Percentiles rank a stretch among this genome's conserved stretches.
These are phyloP conservation scores for Peromyscus aztecus DNA, from an alignment of 2,797 vertebrate genomes.

Conservation along the genomic window DNA sequence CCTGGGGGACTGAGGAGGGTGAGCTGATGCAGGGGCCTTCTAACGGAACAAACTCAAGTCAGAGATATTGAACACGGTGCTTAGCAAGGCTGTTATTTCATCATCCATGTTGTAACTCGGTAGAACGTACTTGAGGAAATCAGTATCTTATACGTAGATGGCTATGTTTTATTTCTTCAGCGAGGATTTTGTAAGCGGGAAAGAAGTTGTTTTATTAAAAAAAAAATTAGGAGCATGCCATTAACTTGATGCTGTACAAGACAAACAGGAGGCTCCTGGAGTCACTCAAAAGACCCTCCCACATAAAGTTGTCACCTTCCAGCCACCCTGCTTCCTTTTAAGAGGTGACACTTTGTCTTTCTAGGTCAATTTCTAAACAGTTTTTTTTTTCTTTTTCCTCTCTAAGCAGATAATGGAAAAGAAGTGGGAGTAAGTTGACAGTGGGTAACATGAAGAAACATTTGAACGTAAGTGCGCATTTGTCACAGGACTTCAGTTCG, in stretches of 20 bases:
- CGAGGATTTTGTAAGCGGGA: slow-evolving; percentile 76
- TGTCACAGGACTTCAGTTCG: slow-evolving; percentile 76
- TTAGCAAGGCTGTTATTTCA: slow-evolving; percentile 85
- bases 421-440: slow-evolving; percentile 75
- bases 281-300: slow-evolving; percentile 68
- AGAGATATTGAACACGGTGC: slow-evolving; percentile 81
- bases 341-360: slow-evolving; percentile 73
- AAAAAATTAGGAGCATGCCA: accelerated
- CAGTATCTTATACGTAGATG: slow-evolving; percentile 71
- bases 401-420: slow-evolving; percentile 72
- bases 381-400: slow-evolving; percentile 61
- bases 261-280: slow-evolving; percentile 61
- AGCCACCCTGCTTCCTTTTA: slow-evolving; percentile 72
- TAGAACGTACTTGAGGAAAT: slow-evolving; percentile 81
- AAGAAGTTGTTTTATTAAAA: neutral
- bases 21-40: slow-evolving; percentile 77
- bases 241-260: neutral
- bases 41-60: slow-evolving; percentile 86
- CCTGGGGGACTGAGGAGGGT: slow-evolving; percentile 59
- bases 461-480: slow-evolving; percentile 70
- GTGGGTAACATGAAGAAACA: slow-evolving; percentile 45
- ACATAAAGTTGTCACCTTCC: slow-evolving; percentile 36
- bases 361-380: slow-evolving; percentile 64
- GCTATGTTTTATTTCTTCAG: slow-evolving; percentile 77
- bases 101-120: slow-evolving; percentile 82